These are phyloP conservation scores for Pristionchus entomophagus DNA, from an alignment of 2,888 invertebrate genomes.

Conservation along the genomic window DNA sequence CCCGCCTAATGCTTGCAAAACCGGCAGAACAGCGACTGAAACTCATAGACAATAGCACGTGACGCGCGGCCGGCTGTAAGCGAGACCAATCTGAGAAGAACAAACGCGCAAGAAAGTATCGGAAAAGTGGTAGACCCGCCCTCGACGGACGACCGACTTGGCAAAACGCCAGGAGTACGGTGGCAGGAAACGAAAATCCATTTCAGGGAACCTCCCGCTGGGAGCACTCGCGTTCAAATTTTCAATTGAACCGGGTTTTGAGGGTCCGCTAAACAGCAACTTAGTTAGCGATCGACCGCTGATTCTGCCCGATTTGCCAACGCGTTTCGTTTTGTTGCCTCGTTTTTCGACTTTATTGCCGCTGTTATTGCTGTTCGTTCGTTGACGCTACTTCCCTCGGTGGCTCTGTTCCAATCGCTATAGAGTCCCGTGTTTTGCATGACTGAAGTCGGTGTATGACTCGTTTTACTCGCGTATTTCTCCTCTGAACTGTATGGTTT, in stretches of 20 bases:
- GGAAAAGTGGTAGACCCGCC: neutral
- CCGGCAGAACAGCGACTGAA: too few species aligned
- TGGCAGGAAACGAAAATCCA: neutral
- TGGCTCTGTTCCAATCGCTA: neutral
- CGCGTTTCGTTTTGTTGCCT: neutral
- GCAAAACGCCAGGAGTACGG: constrained; percentile 42
- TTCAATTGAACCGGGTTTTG: neutral
- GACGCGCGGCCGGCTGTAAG: neutral
- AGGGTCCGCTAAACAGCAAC: too few species aligned
- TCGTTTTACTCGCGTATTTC: neutral
- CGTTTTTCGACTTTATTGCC: neutral
- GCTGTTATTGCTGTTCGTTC: neutral
- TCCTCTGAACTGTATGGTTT: neutral
- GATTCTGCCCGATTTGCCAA: neutral
- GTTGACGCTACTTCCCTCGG: neutral
- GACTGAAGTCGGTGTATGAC: neutral
- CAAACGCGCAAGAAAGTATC: constrained; percentile 1
- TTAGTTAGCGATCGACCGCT: too few species aligned
- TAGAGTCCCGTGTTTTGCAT: neutral
- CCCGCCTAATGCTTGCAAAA: too few species aligned
- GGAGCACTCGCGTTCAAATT: neutral
- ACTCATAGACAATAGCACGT: neutral
- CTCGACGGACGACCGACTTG: neutral
- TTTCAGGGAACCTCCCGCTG: neutral
- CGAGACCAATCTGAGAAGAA: neutral